A percentile compares a stretch with the other conserved stretches of the same genome.
These are phyloP conservation scores for Parazoanthus darwini DNA, from an alignment of 92 coral and sea anemone species.

Conservation along the genomic window DNA sequence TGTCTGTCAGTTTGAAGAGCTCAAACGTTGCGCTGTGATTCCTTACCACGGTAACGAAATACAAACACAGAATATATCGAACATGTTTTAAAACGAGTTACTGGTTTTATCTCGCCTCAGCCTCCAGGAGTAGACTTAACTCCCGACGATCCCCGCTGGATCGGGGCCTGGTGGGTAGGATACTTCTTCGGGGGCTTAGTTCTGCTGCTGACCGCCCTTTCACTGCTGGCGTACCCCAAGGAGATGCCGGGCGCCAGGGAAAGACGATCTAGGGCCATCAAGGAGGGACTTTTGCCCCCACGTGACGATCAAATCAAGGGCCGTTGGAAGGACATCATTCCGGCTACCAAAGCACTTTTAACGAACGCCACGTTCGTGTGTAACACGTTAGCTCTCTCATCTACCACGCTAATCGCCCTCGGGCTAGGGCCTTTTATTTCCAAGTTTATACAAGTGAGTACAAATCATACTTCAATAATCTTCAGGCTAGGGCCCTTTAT, in stretches of 20 bases:
- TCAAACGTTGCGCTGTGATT: neutral
- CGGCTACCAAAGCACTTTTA: conserved; percentile 90
- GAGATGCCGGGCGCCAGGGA: conserved; percentile 99
- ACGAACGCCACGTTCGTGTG: conserved; percentile 83
- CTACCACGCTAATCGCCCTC: conserved; percentile 90
- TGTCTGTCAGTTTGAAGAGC: neutral
- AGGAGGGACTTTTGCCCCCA: conserved; percentile 87
- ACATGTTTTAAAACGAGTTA: neutral
- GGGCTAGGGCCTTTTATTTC: conserved; percentile 99
- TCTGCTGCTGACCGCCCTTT: conserved; percentile 81
- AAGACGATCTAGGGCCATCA: conserved; percentile 76
- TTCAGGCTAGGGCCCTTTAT: conserved; percentile 94
- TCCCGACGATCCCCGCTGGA: conserved; percentile 99
- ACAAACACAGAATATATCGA: neutral
- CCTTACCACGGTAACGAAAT: neutral
- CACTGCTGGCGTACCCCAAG: conserved; percentile 92
- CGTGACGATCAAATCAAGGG: conserved; percentile 89
- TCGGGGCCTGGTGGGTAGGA: conserved; percentile 99
- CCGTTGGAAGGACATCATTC: conserved; percentile 79
- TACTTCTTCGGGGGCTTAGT: conserved; percentile 95
- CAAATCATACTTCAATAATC: conserved; percentile 20
- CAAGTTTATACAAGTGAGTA: conserved; percentile 79
- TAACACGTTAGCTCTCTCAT: conserved; percentile 93
- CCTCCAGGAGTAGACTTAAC: conserved; percentile 97
- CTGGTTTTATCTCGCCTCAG: conserved; percentile 48